Evolutionary conservation across 2,797 vertebrate species (phyloP).

Genomic region (Oryzias dopingdopingensis): DNA sequence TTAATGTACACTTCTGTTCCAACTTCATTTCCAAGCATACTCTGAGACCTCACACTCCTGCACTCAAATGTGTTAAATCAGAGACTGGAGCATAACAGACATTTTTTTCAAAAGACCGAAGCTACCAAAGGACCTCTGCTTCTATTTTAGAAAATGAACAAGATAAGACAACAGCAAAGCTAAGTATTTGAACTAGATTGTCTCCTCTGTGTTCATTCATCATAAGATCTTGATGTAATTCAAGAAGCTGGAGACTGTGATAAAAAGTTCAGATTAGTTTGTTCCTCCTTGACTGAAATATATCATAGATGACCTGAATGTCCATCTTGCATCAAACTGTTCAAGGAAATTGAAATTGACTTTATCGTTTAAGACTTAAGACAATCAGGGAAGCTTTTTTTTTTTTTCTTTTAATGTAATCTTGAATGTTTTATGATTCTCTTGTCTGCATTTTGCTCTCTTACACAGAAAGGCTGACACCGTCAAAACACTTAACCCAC

Average conservation of each 20-base stretch:
- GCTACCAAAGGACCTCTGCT: conserved; percentile 32
- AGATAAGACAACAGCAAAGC: conserved; percentile 33
- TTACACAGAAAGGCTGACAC: conserved; percentile 47
- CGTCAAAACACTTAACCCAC: conserved; percentile 66
- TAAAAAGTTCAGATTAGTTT: conserved; percentile 64
- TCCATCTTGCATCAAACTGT: conserved; percentile 70
- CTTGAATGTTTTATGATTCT: conserved; percentile 48
- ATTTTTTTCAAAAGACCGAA: conserved; percentile 41
- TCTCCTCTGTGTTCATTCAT: conserved; percentile 54
- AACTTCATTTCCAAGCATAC: conserved; percentile 22
- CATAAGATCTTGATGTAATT: conserved; percentile 43
- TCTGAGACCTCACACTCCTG: no score
- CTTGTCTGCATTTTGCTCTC: conserved; percentile 28
- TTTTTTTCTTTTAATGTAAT: conserved; percentile 65
- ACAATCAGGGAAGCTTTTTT: conserved; percentile 52
- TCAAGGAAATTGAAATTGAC: conserved; percentile 45
- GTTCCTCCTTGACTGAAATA: conserved; percentile 67
- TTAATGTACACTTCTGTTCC: conserved; percentile 11
- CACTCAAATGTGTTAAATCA: conserved; percentile 30
- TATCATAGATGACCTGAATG: conserved; percentile 72
- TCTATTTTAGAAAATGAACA: conserved; percentile 34
- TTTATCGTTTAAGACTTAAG: conserved; percentile 50
- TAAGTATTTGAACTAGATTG: conserved; percentile 59
- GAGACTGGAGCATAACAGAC: conserved; percentile 33
- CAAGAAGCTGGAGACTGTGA: conserved; percentile 43